Evolutionary conservation across 2,113 vertebrate genomes (phyloP).

Genomic region (Oceanites oceanicus): DNA sequence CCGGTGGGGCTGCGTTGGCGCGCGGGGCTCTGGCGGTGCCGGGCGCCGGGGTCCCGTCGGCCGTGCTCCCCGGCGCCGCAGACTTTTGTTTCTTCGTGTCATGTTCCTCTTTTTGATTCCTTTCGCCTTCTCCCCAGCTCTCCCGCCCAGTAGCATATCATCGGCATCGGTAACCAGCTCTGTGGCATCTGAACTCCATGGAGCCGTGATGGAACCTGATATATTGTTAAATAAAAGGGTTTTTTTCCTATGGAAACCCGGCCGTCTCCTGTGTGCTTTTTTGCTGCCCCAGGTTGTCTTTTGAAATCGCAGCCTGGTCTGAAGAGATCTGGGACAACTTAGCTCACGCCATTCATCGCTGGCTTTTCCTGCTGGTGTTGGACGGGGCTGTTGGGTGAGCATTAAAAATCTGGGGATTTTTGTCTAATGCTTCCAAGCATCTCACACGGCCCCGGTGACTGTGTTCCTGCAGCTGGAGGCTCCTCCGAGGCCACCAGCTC

Average conservation of each 20-base stretch:
- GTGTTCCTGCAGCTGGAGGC: not conserved
- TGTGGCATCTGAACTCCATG: constrained; percentile 84
- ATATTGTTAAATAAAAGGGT: constrained; percentile 90
- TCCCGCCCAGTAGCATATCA: constrained; percentile 76
- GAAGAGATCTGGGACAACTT: not conserved
- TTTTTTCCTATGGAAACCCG: constrained; percentile 87
- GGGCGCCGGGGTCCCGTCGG: not conserved
- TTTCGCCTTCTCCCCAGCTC: constrained; percentile 74
- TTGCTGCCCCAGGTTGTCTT: not conserved
- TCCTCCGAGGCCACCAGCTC: not conserved
- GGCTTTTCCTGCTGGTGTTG: not conserved
- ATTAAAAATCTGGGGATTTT: not conserved
- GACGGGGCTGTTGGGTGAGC: not conserved
- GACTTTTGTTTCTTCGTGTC: constrained; percentile 77
- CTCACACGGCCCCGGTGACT: not conserved
- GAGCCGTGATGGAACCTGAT: constrained; percentile 85
- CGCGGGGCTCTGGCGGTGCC: not conserved
- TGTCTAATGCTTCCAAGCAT: not conserved
- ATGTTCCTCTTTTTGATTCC: constrained; percentile 69
- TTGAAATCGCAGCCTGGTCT: not conserved
- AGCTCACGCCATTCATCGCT: accelerated
- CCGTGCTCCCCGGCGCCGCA: constrained; percentile 47
- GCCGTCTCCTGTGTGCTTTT: constrained; percentile 47
- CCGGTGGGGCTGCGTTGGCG: not conserved
- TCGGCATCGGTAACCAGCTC: constrained; percentile 76